Percentiles rank a stretch among this genome's conserved stretches.
Conservation (phyloP, 2,797 vertebrate genomes). For the Pyrrhura leucotis region DNA sequence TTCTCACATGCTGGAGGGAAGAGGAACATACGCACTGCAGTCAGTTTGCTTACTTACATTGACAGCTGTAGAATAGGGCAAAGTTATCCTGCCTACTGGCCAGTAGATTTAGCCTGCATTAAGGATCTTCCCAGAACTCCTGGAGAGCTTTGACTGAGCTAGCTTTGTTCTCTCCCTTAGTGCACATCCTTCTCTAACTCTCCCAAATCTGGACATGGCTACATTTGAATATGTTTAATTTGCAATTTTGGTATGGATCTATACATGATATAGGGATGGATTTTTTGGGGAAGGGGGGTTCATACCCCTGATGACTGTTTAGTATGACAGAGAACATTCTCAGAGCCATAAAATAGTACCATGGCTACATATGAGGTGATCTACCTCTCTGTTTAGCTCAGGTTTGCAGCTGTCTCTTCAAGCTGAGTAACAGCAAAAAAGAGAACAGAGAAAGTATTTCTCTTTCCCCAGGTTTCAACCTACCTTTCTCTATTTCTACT, state of each 20-base stretch:
- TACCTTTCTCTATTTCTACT: not conserved
- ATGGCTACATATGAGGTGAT: not conserved
- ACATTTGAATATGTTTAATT: not conserved
- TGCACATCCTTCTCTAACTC: not conserved
- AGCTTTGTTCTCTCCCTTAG: not conserved
- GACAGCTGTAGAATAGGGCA: not conserved
- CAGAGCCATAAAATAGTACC: not conserved
- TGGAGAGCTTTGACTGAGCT: not conserved
- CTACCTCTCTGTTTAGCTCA: not conserved
- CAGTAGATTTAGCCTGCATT: not conserved
- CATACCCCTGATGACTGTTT: not conserved
- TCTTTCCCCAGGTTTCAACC: not conserved
- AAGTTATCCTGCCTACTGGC: not conserved
- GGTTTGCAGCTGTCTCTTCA: not conserved
- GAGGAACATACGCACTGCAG: not conserved
- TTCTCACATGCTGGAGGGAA: not conserved
- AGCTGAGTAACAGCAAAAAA: not conserved
- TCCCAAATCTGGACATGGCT: not conserved
- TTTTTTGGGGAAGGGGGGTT: accelerated
- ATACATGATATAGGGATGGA: too few species aligned
- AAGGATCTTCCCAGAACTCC: not conserved
- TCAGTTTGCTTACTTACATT: not conserved
- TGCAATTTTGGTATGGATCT: not conserved
- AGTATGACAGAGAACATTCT: not conserved
- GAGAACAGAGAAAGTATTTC: not conserved